Conservation (phyloP, 2,797 vertebrate genomes). For the Triplophysa yarkandensis region DNA sequence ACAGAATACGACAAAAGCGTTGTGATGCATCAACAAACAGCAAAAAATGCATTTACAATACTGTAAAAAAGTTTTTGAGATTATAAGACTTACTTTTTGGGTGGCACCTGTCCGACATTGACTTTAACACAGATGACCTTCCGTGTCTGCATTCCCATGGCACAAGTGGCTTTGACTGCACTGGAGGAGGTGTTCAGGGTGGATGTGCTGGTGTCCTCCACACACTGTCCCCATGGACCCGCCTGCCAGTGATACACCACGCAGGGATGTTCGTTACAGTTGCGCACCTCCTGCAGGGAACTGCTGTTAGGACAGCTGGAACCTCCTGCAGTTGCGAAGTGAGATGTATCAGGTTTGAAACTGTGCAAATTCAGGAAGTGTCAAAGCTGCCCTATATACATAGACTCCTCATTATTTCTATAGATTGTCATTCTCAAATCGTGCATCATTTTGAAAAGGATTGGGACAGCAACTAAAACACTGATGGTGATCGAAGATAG, state of each 20-base stretch:
- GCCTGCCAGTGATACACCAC: constrained; percentile 98
- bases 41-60: no score
- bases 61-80: not conserved
- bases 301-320: constrained; percentile 88
- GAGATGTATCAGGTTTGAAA: not conserved
- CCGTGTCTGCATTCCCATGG: constrained; percentile 91
- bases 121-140: constrained; percentile 97
- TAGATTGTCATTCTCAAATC: no score
- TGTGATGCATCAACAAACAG: no score
- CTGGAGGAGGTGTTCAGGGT: constrained; percentile 78
- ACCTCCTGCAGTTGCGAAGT: constrained; percentile 76
- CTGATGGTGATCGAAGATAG: no score
- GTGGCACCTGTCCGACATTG: constrained; percentile 97
- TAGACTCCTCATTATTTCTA: no score
- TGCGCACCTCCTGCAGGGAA: constrained; percentile 86
- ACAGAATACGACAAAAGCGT: no score
- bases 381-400: not conserved
- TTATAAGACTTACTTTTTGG: constrained; percentile 87
- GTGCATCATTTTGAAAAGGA: no score
- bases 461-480: no score
- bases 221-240: constrained; percentile 88
- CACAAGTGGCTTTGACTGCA: constrained; percentile 78
- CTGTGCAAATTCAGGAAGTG: not conserved
- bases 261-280: constrained; percentile 95
- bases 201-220: constrained; percentile 85